These are phyloP conservation scores for Alethe diademata DNA, from an alignment of 2,113 vertebrate species.

Conservation along the genomic window DNA sequence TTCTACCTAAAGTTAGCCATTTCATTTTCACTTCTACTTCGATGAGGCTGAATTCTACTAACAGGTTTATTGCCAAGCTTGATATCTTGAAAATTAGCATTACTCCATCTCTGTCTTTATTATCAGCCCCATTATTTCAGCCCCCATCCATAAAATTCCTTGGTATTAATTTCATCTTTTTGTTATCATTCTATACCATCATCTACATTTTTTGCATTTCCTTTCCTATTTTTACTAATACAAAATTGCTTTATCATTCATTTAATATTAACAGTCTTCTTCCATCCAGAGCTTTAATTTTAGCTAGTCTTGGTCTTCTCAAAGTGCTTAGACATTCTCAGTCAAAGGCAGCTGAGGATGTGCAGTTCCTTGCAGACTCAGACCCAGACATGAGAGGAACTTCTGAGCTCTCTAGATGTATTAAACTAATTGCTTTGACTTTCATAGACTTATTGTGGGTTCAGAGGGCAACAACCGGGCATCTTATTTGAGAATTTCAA, in stretches of 20 bases:
- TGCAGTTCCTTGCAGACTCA: conserved; percentile 16
- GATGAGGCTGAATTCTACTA: background rate
- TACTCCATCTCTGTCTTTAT: background rate
- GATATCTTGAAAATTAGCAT: background rate
- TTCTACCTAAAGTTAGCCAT: background rate
- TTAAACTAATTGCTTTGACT: conserved; percentile 60
- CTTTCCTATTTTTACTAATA: background rate
- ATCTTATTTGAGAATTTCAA: conserved; percentile 50
- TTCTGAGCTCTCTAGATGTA: conserved; percentile 23
- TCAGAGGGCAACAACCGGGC: conserved; percentile 34
- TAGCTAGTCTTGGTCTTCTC: background rate
- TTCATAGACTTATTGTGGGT: conserved; percentile 41
- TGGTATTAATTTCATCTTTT: background rate
- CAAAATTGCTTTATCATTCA: background rate
- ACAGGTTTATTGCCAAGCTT: background rate
- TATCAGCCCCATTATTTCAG: background rate
- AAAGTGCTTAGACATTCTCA: background rate
- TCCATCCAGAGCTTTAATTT: background rate
- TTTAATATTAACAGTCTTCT: background rate
- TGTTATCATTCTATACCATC: background rate
- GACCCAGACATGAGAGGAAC: conserved; percentile 16
- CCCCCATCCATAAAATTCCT: background rate
- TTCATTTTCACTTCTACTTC: background rate
- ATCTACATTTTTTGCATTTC: background rate
- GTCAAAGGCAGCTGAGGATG: background rate